phyloP scores from a whole-genome alignment of 2,797 vertebrate genomes.

The Epinephelus awoara region DNA sequence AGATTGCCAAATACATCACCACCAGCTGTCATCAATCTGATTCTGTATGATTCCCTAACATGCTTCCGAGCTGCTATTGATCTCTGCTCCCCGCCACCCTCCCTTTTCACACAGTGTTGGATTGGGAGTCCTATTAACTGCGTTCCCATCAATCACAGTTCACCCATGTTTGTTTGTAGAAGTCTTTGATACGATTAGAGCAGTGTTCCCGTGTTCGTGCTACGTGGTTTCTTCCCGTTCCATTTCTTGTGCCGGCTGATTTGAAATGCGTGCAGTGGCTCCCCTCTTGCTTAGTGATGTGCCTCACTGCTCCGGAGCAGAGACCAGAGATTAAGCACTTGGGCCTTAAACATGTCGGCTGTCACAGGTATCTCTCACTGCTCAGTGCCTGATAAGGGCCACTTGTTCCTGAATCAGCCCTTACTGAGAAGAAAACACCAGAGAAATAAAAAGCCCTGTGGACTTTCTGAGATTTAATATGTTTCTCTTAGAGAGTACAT shows the following conservation, averaged over 20 bases:
- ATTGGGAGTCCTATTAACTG: conserved; percentile 78
- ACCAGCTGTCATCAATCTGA: conserved; percentile 81
- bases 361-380: conserved; percentile 79
- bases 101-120: conserved; percentile 51
- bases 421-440: conserved; percentile 48
- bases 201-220: conserved; percentile 38
- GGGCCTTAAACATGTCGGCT: conserved; percentile 76
- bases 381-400: conserved; percentile 76
- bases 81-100: conserved; percentile 57
- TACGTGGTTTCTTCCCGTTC: conserved; percentile 21
- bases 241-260: conserved; percentile 46
- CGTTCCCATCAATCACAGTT: conserved; percentile 80
- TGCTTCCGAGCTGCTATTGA: conserved; percentile 78
- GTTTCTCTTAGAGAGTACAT: conserved; percentile 47
- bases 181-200: conserved; percentile 83
- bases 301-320: conserved; percentile 72
- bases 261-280: conserved; percentile 59
- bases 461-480: conserved; percentile 55
- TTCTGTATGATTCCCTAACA: conserved; percentile 78
- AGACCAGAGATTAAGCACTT: conserved; percentile 81
- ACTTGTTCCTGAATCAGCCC: conserved; percentile 67
- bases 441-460: conserved; percentile 50
- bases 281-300: conserved; percentile 55
- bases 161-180: conserved; percentile 82
- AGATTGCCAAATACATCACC: conserved; percentile 79